Evolutionary conservation across 2,113 vertebrate genomes (phyloP).

Genomic region (Catharus minimus): DNA sequence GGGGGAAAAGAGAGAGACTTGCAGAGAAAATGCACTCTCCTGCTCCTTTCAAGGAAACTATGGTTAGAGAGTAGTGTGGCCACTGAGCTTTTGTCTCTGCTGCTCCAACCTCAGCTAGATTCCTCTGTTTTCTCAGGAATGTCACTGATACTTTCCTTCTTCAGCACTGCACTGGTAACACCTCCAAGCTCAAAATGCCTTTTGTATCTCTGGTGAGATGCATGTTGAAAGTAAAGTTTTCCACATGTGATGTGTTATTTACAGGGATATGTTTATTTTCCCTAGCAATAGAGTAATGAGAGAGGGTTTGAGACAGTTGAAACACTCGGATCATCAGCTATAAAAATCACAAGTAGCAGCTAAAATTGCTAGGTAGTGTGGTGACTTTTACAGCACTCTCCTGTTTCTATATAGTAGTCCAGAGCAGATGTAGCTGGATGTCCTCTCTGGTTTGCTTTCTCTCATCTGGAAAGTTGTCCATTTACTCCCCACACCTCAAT

Average conservation of each 20-base stretch:
- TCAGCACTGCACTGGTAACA: background rate
- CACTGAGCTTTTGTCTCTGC: background rate
- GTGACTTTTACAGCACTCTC: fast-evolving
- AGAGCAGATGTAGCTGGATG: background rate
- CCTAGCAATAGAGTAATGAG: background rate
- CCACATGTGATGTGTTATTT: background rate
- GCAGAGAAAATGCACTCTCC: background rate
- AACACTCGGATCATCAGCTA: background rate
- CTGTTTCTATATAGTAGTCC: background rate
- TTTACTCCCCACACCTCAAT: background rate
- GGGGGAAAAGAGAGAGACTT: background rate
- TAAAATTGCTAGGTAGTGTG: background rate
- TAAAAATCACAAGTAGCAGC: background rate
- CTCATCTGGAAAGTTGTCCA: background rate
- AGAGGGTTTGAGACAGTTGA: background rate
- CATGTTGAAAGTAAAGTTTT: background rate
- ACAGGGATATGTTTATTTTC: background rate
- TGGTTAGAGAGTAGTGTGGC: background rate
- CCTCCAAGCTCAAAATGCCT: background rate
- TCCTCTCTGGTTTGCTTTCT: fast-evolving
- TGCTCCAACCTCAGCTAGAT: background rate
- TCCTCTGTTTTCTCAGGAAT: background rate
- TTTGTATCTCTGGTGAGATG: background rate
- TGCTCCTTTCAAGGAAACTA: background rate
- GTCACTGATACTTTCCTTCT: background rate